These are phyloP conservation scores for Xiphophorus maculatus DNA, from an alignment of 2,113 vertebrate species.

Conservation along the genomic window DNA sequence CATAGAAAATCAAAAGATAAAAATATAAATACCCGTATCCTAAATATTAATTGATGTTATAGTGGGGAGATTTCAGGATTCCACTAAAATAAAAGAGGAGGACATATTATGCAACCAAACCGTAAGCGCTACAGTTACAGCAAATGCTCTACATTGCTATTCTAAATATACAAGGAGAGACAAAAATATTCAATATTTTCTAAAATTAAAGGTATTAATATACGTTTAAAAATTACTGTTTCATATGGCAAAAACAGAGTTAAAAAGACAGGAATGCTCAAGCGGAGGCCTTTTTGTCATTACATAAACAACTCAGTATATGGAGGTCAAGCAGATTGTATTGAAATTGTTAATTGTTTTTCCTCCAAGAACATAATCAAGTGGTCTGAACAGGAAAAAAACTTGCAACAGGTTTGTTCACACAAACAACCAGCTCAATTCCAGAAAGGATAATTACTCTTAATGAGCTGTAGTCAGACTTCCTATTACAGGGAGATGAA, in stretches of 20 bases:
- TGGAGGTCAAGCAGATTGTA: conserved; percentile 32
- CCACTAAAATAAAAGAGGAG: neutral
- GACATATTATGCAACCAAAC: neutral
- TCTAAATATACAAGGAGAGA: too few species aligned
- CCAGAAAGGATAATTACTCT: conserved; percentile 49
- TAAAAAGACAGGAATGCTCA: neutral
- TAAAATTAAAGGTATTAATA: too few species aligned
- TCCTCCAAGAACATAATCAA: conserved; percentile 45
- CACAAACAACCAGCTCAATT: conserved; percentile 56
- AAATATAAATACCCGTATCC: too few species aligned
- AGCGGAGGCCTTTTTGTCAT: conserved; percentile 26
- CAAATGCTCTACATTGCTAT: too few species aligned
- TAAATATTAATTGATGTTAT: too few species aligned
- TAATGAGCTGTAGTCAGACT: conserved; percentile 59
- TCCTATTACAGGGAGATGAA: conserved; percentile 15
- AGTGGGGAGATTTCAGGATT: neutral
- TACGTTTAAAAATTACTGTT: too few species aligned
- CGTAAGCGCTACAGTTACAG: too few species aligned
- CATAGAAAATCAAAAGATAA: too few species aligned
- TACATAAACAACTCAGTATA: conserved; percentile 45
- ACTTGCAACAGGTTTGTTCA: conserved; percentile 36
- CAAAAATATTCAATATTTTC: too few species aligned
- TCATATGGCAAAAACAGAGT: neutral
- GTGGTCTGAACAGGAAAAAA: conserved; percentile 35
- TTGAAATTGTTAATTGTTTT: conserved; percentile 41